Evolutionary conservation across 2,113 vertebrate genomes (phyloP), one percentile per base, ranked within the genome.

Genomic region (Urocitellus parryii): DNA sequence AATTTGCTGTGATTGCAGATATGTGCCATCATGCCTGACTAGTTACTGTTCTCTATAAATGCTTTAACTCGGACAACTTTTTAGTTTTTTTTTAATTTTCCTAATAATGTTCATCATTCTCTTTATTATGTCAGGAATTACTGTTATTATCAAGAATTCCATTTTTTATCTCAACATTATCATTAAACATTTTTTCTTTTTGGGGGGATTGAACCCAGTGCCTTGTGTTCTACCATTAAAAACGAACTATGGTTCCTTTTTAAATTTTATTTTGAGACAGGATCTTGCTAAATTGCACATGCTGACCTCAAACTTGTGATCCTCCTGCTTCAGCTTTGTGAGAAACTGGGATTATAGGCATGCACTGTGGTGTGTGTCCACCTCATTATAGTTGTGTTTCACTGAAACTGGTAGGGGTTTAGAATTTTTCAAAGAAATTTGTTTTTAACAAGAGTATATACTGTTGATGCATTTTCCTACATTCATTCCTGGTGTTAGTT

Each of bases 391-490:
- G 56, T 94, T 70, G 34, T 34, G 18, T 77, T 89, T 89, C 22
- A 61, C 73, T 90, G n/a, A 68, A 78, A 37, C 16, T 81, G 48
- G 8, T 37, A 87, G 68, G 39, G 65, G n/a, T 48, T 37, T 37
- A n/a, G 81, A 77, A 81, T 72, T 70, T 92, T 76, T 82, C 37
- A 63, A 37, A 93, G 61, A 94, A 82, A 70, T 48, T 65, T 77
- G 13, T 65, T 82, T 95, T 88, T 74, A 67, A 78, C 13, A 79
- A 68, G 73, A 78, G 39, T 84, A 7, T 93, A 16, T 56, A 32
- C 56, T 77, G 24, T 68, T 91, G 65, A 45, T 92, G 45, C 6
- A 51, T 96, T 96, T 92, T 91, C 80, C 90, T 80, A 48, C 16
- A 80, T 85, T 84, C 20, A 42, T 51, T 61, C 29, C 39, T 88